These are phyloP conservation scores for Cephus pulcher DNA, from an alignment of 2,888 invertebrate species.

Conservation along the genomic window DNA sequence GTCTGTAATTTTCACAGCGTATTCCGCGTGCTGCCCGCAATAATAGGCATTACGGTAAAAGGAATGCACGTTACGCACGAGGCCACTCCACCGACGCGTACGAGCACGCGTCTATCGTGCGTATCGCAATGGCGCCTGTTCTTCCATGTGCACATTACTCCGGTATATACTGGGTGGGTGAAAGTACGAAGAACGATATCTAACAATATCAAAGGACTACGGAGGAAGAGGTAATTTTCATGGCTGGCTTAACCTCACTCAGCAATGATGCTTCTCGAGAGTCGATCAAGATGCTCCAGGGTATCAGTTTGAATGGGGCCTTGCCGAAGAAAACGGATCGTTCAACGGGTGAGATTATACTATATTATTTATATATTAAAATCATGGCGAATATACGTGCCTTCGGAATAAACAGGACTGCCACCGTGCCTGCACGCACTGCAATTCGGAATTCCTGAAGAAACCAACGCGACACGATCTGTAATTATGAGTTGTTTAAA, in stretches of 20 bases:
- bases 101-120: background rate
- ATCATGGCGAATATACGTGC: slow-evolving; percentile 33
- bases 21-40: slow-evolving; percentile 37
- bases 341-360: background rate
- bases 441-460: slow-evolving; percentile 62
- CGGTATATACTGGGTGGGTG: slow-evolving; percentile 3
- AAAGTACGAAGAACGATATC: background rate
- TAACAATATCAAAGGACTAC: background rate
- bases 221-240: background rate
- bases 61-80: slow-evolving; percentile 18
- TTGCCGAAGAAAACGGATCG: background rate
- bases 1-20: background rate
- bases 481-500: slow-evolving; percentile 52
- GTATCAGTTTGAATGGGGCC: background rate
- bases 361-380: background rate
- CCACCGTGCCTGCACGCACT: slow-evolving; percentile 58
- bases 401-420: slow-evolving; percentile 60
- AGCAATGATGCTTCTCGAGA: background rate
- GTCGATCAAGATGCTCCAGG: background rate
- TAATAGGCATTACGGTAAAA: slow-evolving; percentile 43
- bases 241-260: background rate
- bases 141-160: background rate
- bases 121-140: slow-evolving; percentile 1
- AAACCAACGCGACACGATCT: slow-evolving; percentile 76
- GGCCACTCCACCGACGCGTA: background rate